Conservation (phyloP, 2,888 invertebrate genomes). For the Perithous albicinctus region DNA sequence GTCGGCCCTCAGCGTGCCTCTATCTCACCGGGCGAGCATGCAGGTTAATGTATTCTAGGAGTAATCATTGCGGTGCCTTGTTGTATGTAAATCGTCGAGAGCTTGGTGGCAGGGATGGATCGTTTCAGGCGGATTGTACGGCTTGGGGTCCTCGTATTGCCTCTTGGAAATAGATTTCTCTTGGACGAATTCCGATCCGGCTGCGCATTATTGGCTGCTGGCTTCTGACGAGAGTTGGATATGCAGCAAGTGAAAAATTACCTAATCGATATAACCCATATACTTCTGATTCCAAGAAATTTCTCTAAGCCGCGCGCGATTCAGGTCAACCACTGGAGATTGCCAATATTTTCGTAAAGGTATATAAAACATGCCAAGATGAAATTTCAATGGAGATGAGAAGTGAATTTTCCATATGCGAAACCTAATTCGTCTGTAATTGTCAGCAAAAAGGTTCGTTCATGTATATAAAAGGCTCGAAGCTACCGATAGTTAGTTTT, state of each 20-base stretch:
- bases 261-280: slow-evolving; percentile 24
- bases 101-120: slow-evolving; percentile 73
- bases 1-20: slow-evolving; percentile 59
- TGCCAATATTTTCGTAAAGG: slow-evolving; percentile 6
- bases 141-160: slow-evolving; percentile 47
- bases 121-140: slow-evolving; percentile 67
- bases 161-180: slow-evolving; percentile 69
- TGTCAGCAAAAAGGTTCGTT: slow-evolving; percentile 21
- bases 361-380: not conserved
- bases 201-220: not conserved
- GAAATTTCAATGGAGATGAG: not conserved
- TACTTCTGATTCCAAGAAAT: slow-evolving; percentile 9
- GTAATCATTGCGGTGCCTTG: slow-evolving; percentile 78
- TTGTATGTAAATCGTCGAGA: slow-evolving; percentile 76
- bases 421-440: slow-evolving; percentile 26
- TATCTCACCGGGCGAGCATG: slow-evolving; percentile 68
- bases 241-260: slow-evolving; percentile 16
- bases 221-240: not conserved
- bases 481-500: slow-evolving; percentile 11
- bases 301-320: not conserved
- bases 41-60: slow-evolving; percentile 77
- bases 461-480: slow-evolving; percentile 10
- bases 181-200: slow-evolving; percentile 57
- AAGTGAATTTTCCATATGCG: not conserved
- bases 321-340: not conserved